phyloP scores from a whole-genome alignment of 2,888 invertebrate genomes.

The Catocala nupta region DNA sequence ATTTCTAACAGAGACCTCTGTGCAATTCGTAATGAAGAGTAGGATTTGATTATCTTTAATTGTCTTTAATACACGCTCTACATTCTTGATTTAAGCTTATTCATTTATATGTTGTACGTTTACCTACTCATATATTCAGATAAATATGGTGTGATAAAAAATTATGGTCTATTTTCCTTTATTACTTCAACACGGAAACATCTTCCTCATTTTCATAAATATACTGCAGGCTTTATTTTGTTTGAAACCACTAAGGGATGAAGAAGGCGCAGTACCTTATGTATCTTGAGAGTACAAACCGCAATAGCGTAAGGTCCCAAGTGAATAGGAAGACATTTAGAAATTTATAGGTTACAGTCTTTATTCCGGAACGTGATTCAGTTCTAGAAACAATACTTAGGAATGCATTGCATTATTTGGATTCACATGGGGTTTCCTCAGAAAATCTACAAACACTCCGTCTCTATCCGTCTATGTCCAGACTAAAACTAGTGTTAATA shows the following conservation, averaged over 20 bases:
- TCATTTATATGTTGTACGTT: too few relatives aligned
- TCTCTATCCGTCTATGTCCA: too few relatives aligned
- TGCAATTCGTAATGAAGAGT: too few relatives aligned
- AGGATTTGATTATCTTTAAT: too few relatives aligned
- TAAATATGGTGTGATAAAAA: constrained; percentile 1
- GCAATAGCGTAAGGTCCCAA: background rate
- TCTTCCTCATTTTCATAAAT: constrained; percentile 10
- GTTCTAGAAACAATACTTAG: background rate
- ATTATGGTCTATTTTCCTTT: constrained; percentile 1
- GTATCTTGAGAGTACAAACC: background rate
- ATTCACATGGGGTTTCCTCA: background rate
- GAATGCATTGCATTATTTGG: background rate
- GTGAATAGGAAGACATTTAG: background rate
- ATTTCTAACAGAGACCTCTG: too few relatives aligned
- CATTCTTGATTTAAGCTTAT: too few relatives aligned
- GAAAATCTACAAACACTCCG: too few relatives aligned
- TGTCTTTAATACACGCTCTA: too few relatives aligned
- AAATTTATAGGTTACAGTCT: constrained; percentile 3
- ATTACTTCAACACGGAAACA: background rate
- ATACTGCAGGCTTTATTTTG: constrained; percentile 1
- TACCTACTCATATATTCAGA: background rate
- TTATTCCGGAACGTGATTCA: constrained; percentile 2
- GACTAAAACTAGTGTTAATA: too few relatives aligned
- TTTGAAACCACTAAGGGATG: background rate
- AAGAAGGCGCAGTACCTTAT: background rate